These are phyloP conservation scores for Menura novaehollandiae DNA, from an alignment of 2,113 vertebrate species.

Conservation along the genomic window DNA sequence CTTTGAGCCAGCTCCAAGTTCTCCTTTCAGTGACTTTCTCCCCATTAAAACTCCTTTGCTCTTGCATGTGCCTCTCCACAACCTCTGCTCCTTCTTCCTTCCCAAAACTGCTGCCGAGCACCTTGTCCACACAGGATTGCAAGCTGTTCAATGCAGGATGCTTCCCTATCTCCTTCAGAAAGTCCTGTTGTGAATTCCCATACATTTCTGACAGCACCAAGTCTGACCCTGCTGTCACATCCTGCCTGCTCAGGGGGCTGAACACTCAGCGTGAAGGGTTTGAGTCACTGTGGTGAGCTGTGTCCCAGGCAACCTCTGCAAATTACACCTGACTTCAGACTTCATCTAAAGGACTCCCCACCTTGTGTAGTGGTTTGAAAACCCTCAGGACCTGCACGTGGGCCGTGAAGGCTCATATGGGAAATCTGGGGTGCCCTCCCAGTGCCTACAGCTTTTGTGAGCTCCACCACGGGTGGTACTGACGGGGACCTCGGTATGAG, in stretches of 20 bases:
- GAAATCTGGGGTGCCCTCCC: not conserved
- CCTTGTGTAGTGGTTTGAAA: not conserved
- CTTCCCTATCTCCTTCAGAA: not conserved
- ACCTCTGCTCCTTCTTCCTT: not conserved
- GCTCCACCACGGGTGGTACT: accelerated
- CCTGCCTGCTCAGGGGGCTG: not conserved
- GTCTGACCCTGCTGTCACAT: not conserved
- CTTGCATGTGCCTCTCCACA: not conserved
- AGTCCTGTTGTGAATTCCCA: not conserved
- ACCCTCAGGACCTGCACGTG: accelerated
- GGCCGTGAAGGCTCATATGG: not conserved
- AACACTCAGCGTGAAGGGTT: not conserved
- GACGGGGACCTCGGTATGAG: accelerated
- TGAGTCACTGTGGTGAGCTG: accelerated
- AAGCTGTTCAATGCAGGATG: not conserved
- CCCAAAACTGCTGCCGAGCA: not conserved
- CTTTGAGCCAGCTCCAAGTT: not conserved
- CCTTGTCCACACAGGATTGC: accelerated
- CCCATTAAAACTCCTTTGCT: not conserved
- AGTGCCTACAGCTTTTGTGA: not conserved
- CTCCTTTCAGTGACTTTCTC: not conserved
- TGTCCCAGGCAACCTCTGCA: not conserved
- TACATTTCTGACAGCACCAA: accelerated
- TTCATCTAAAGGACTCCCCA: not conserved
- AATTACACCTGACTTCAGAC: not conserved